Conservation (phyloP, 2,113 vertebrate genomes). For the Naja naja region DNA sequence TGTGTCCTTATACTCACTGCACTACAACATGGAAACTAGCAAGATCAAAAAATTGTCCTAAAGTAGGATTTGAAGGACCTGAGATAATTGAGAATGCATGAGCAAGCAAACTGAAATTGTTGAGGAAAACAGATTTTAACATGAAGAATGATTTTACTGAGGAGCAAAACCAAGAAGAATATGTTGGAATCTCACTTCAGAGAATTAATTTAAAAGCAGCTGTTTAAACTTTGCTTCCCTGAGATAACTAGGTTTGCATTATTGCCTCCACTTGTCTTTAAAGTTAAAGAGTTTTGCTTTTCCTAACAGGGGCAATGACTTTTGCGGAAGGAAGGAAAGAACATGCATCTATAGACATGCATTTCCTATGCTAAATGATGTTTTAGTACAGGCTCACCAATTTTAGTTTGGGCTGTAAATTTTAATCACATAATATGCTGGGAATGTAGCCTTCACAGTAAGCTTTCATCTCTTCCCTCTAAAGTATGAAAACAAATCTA, state of each 20-base stretch:
- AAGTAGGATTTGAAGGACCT: not conserved
- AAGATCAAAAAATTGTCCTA: not conserved
- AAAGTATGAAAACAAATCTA: constrained; percentile 11
- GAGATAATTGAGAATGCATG: not conserved
- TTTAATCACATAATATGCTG: not conserved
- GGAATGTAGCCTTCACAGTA: not conserved
- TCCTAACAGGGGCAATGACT: not conserved
- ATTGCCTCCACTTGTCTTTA: not conserved
- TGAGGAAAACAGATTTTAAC: not conserved
- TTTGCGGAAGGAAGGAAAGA: not conserved
- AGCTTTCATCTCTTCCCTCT: constrained; percentile 9
- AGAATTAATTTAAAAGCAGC: not conserved
- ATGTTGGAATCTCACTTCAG: not conserved
- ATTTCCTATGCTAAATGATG: not conserved
- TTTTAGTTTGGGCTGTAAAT: not conserved
- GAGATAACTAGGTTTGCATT: not conserved
- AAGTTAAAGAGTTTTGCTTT: not conserved
- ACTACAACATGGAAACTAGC: not conserved
- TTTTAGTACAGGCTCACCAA: not conserved
- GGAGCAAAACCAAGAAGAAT: not conserved
- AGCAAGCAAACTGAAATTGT: not conserved
- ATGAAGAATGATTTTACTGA: not conserved
- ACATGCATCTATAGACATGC: not conserved
- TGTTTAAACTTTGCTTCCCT: not conserved
- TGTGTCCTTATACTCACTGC: not conserved